Evolutionary conservation across 1,140 invertebrate genomes (phyloP), one percentile per base, ranked within the genome.

Genomic region (Brachionus rubens): DNA sequence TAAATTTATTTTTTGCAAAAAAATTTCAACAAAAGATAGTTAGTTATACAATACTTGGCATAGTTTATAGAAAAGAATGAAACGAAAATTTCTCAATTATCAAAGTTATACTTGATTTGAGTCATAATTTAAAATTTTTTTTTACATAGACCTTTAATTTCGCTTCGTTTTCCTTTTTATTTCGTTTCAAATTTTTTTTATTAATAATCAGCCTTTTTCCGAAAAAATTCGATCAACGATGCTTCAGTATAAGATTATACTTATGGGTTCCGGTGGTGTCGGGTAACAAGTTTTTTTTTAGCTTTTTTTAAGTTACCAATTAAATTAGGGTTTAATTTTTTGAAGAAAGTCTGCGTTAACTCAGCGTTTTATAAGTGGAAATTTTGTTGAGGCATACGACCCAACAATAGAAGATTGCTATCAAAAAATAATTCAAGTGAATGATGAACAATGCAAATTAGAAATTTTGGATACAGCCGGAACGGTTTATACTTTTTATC

Each of bases 381-480:
- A 92, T 85, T 99, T 99, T 86, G 94, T 98, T 89, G 95, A 98
- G 87, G 98, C 98, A 86, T 99, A 99, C 86, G 96, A 98, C 84
- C 96, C 96, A 41, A 99, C 96, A 41, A 99, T 99, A 84, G 96
- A 85, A 78, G 96, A 99, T 86, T 98, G 96, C 86, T 99, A 99
- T 86, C 89, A 96, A 78, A 99, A 99, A 24, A 48, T 14, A 88
- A 96, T 98, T 78, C 94, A 98, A 88, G 95, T 98, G 79, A 96
- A 99, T 87, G 93, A 91, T 81, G 94, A 94, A 76, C 96, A 95
- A 59, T 99, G 94, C 86, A 94, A 99, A 81, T 88, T 99, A 79
- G 96, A 99, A 89, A 99, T 99, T 82, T 88, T 99, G 78, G 97
- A 99, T 86, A 99, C 97, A 10, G 97, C 97, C 76, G 97, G 96